These are phyloP conservation scores for Falco cherrug DNA, from an alignment of 2,797 vertebrate species.

Conservation along the genomic window DNA sequence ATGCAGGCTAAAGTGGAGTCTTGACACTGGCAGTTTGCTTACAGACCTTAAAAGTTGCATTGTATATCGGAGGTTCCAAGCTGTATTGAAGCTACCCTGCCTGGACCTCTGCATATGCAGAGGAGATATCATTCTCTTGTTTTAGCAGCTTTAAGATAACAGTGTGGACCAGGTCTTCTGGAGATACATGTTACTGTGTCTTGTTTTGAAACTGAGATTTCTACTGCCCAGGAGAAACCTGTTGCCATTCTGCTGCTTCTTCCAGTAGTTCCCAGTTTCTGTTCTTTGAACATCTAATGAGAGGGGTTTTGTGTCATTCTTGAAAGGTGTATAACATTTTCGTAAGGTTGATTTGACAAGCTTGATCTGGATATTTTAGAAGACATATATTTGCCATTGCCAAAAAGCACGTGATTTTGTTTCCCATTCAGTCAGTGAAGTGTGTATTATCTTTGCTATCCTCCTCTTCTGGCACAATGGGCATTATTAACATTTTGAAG, in stretches of 20 bases:
- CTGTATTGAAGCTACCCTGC: background rate
- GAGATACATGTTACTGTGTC: background rate
- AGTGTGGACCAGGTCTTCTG: background rate
- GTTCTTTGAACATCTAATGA: background rate
- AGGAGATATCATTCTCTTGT: background rate
- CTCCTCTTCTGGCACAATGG: background rate
- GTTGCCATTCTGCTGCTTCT: background rate
- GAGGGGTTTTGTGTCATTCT: background rate
- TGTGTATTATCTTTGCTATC: background rate
- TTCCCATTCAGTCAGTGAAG: background rate
- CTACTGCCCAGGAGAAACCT: background rate
- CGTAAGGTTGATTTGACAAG: background rate
- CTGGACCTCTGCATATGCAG: background rate
- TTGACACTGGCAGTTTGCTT: background rate
- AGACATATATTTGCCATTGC: background rate
- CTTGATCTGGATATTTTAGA: background rate
- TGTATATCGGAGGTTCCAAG: background rate
- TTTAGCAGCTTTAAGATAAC: background rate
- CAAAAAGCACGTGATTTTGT: background rate
- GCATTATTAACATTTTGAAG: background rate
- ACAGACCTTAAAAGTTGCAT: background rate
- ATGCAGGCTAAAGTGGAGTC: background rate
- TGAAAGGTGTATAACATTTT: background rate
- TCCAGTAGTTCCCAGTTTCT: background rate
- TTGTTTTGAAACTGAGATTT: background rate